These are phyloP conservation scores for Edolisoma coerulescens DNA, from an alignment of 2,113 vertebrate genomes.

Conservation along the genomic window DNA sequence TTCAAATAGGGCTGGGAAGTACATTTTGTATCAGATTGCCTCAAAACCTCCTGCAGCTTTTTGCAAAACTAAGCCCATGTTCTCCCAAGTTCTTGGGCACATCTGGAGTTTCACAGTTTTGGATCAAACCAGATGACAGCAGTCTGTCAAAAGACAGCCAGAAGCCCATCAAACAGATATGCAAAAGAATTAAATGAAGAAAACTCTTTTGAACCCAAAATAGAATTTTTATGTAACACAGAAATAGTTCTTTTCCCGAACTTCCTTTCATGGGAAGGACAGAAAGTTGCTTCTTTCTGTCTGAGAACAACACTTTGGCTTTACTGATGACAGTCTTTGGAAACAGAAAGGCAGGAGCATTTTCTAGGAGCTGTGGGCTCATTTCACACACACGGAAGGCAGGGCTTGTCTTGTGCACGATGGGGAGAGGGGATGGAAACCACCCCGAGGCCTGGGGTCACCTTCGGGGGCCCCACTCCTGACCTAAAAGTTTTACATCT, in stretches of 20 bases:
- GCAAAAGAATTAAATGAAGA: constrained; percentile 40
- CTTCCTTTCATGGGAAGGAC: constrained; percentile 26
- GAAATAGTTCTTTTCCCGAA: constrained; percentile 43
- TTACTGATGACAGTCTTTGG: background rate
- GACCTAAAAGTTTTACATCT: background rate
- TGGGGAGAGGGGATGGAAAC: background rate
- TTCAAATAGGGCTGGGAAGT: background rate
- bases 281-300: constrained; percentile 34
- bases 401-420: rapidly evolving
- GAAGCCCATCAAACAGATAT: constrained; percentile 51
- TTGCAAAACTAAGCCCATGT: background rate
- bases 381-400: background rate
- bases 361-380: background rate
- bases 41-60: constrained; percentile 28
- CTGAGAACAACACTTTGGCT: constrained; percentile 23
- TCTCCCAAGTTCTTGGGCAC: constrained; percentile 54
- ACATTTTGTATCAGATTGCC: constrained; percentile 32
- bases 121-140: constrained; percentile 58
- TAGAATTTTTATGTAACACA: constrained; percentile 48
- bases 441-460: background rate
- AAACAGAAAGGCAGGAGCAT: background rate
- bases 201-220: constrained; percentile 42
- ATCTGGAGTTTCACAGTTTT: constrained; percentile 64
- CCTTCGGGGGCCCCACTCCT: background rate
- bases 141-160: constrained; percentile 62